phyloP scores from a whole-genome alignment of 2,888 invertebrate species.

The Pyrochroa serraticornis region DNA sequence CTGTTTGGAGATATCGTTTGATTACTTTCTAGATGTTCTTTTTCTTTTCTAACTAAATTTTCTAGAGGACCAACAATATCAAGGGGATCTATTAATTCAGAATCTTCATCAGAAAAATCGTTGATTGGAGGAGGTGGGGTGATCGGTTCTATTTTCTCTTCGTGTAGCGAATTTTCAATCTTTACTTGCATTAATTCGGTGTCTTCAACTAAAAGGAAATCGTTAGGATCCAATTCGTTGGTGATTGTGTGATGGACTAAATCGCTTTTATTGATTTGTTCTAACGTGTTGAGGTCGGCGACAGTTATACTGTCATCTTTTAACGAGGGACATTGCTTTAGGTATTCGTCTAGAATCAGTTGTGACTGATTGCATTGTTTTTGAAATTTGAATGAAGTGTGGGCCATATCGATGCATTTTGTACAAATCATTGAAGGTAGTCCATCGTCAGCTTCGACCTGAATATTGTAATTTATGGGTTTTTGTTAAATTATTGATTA shows the following conservation, averaged over 20 bases:
- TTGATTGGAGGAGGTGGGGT: not conserved
- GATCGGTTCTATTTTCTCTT: not conserved
- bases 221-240: not conserved
- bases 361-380: constrained; percentile 44
- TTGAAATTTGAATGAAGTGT: constrained; percentile 42
- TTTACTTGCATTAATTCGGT: not conserved
- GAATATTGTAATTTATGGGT: constrained; percentile 5
- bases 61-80: not conserved
- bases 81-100: constrained; percentile 1
- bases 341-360: constrained; percentile 38
- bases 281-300: constrained; percentile 1
- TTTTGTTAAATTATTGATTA: constrained; percentile 3
- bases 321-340: constrained; percentile 27
- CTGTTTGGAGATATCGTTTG: not conserved
- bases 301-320: not conserved
- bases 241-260: not conserved
- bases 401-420: constrained; percentile 41
- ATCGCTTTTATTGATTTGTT: constrained; percentile 1
- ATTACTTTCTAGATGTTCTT: not conserved
- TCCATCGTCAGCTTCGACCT: constrained; percentile 42
- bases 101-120: not conserved
- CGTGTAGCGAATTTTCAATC: not conserved
- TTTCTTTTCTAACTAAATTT: not conserved
- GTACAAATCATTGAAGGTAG: constrained; percentile 42
- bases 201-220: constrained; percentile 3